Percentiles rank a stretch among this genome's conserved stretches.
Evolutionary conservation across 2,888 invertebrate species (phyloP).

Genomic region (Agonopterix alstromeriana): DNA sequence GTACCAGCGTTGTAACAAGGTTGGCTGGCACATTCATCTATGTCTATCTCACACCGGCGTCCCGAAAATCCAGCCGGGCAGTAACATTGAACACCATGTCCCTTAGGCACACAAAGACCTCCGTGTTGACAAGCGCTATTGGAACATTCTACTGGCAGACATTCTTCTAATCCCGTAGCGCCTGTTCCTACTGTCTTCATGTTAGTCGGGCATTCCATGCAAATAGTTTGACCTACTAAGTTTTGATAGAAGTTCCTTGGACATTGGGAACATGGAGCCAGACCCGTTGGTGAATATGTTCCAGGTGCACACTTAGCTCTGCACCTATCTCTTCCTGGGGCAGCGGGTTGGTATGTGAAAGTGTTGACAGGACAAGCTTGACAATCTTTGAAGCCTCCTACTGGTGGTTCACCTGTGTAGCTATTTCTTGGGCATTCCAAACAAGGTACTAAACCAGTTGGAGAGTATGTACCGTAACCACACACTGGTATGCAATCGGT

Average conservation of each 20-base stretch:
- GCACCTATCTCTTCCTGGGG: constrained; percentile 87
- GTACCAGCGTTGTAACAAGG: constrained; percentile 96
- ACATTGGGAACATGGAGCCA: constrained; percentile 95
- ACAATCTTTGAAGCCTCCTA: constrained; percentile 94
- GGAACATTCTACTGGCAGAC: constrained; percentile 90
- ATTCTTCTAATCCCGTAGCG: constrained; percentile 89
- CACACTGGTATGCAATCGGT: constrained; percentile 95
- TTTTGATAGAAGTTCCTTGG: constrained; percentile 95
- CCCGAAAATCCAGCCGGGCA: constrained; percentile 97
- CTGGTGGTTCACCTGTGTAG: constrained; percentile 91
- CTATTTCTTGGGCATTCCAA: constrained; percentile 95
- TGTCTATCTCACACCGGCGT: constrained; percentile 94
- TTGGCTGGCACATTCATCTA: constrained; percentile 95
- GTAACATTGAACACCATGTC: constrained; percentile 92
- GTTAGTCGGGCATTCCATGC: constrained; percentile 93
- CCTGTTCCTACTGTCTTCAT: constrained; percentile 90
- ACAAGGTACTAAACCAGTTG: constrained; percentile 95
- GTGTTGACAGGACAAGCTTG: constrained; percentile 93
- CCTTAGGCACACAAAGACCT: constrained; percentile 92
- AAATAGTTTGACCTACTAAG: constrained; percentile 87
- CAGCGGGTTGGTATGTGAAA: constrained; percentile 94
- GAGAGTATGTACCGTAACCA: constrained; percentile 96
- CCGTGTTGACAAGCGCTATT: constrained; percentile 94
- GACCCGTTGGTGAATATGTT: constrained; percentile 93
- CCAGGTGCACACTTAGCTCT: constrained; percentile 93